phyloP scores from a whole-genome alignment of 2,888 invertebrate species.

The Philopedon plagiatum region DNA sequence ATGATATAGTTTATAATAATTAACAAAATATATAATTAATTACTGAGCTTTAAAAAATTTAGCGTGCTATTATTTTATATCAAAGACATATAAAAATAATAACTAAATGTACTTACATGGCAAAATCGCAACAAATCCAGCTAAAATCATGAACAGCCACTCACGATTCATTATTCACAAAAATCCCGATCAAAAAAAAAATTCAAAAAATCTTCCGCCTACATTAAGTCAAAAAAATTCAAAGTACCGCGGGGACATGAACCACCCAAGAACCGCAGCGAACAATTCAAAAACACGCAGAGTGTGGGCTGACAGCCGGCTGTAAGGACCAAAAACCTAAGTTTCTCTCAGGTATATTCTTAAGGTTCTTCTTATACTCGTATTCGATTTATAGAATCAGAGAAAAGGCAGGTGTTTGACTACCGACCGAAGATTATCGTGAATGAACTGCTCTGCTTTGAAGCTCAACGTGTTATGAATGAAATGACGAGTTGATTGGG shows the following conservation, averaged over 20 bases:
- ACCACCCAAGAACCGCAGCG: slow-evolving; percentile 36
- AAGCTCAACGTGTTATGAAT: slow-evolving; percentile 48
- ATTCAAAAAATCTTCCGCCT: slow-evolving; percentile 34
- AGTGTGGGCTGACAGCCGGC: slow-evolving; percentile 37
- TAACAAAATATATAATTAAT: no score
- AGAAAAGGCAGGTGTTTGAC: slow-evolving; percentile 42
- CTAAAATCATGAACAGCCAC: slow-evolving; percentile 23
- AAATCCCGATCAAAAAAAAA: slow-evolving; percentile 17
- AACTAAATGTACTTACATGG: slow-evolving; percentile 40
- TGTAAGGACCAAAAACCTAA: slow-evolving; percentile 40
- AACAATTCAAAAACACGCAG: slow-evolving; percentile 32
- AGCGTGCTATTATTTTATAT: neutral
- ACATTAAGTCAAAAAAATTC: slow-evolving; percentile 37
- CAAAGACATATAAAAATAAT: neutral
- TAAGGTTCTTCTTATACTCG: slow-evolving; percentile 26
- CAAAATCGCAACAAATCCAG: slow-evolving; percentile 28
- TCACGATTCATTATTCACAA: slow-evolving; percentile 29
- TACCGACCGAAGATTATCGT: slow-evolving; percentile 31
- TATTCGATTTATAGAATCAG: slow-evolving; percentile 30
- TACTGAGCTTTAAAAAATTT: neutral
- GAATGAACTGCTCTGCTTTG: slow-evolving; percentile 48
- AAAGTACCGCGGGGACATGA: slow-evolving; percentile 28
- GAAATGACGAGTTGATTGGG: slow-evolving; percentile 38
- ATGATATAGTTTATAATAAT: no score
- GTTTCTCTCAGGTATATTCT: slow-evolving; percentile 39